These are phyloP conservation scores for Elaphurus davidianus DNA, from an alignment of 2,113 vertebrate genomes.

Conservation along the genomic window DNA sequence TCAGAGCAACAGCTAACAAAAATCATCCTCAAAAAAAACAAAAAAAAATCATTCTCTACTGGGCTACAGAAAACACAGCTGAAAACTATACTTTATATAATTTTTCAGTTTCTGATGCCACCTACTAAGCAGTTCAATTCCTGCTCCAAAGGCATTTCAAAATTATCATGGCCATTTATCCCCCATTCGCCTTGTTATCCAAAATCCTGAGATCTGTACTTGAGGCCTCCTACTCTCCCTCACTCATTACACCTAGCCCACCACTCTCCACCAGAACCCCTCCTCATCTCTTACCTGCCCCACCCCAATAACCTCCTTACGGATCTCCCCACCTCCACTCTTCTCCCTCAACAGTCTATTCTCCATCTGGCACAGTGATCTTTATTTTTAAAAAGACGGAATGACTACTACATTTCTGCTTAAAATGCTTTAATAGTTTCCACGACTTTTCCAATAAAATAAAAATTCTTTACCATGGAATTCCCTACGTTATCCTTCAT, in stretches of 20 bases:
- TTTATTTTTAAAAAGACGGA: background rate
- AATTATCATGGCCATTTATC: background rate
- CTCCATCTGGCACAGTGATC: background rate
- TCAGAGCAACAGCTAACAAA: background rate
- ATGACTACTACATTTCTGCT: background rate
- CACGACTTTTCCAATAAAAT: background rate
- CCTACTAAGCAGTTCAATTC: conserved; percentile 11
- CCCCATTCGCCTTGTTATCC: background rate
- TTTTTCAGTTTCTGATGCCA: background rate
- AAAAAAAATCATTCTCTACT: background rate
- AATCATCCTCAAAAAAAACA: background rate
- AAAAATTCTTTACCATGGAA: background rate
- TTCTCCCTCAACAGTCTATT: background rate
- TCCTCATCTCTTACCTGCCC: background rate
- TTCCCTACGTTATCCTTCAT: background rate
- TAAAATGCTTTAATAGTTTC: background rate
- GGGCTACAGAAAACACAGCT: background rate
- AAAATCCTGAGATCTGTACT: background rate
- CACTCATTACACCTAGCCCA: background rate
- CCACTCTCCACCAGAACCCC: background rate
- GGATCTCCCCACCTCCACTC: background rate
- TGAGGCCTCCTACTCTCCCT: background rate
- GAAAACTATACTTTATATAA: background rate
- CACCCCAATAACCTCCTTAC: background rate
- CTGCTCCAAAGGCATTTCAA: background rate